Percentiles rank a stretch among this genome's conserved stretches.
These are phyloP conservation scores for Mixornis gularis DNA, from an alignment of 2,113 vertebrate species.

Conservation along the genomic window DNA sequence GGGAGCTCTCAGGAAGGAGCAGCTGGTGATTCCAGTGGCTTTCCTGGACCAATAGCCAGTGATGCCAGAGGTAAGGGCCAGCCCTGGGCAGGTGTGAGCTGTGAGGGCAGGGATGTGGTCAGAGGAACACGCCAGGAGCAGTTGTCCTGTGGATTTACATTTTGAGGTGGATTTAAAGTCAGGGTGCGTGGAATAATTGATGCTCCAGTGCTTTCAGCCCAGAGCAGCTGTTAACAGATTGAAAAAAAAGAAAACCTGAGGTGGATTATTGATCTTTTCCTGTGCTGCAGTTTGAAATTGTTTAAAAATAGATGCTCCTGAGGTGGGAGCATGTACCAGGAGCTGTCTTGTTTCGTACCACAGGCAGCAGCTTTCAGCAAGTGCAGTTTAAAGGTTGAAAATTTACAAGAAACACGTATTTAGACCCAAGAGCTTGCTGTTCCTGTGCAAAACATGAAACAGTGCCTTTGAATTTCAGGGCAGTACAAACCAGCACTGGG, in stretches of 20 bases:
- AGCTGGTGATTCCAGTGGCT: background rate
- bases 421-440: fast-evolving
- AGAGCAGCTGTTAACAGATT: background rate
- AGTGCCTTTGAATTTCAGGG: background rate
- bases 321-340: background rate
- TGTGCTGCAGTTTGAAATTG: background rate
- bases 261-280: background rate
- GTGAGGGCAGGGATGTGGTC: background rate
- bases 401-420: background rate
- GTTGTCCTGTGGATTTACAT: background rate
- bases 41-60: background rate
- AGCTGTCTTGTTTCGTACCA: background rate
- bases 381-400: background rate
- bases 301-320: background rate
- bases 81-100: background rate
- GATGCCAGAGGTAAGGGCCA: background rate
- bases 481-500: background rate
- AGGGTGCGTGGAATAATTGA: background rate
- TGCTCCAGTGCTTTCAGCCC: background rate
- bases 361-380: background rate
- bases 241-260: background rate
- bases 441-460: background rate
- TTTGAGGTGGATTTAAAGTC: background rate
- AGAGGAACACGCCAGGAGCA: background rate
- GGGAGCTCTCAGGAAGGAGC: background rate